These are phyloP conservation scores for Lissonota sp. DNA, from an alignment of 2,888 invertebrate genomes.

Conservation along the genomic window DNA sequence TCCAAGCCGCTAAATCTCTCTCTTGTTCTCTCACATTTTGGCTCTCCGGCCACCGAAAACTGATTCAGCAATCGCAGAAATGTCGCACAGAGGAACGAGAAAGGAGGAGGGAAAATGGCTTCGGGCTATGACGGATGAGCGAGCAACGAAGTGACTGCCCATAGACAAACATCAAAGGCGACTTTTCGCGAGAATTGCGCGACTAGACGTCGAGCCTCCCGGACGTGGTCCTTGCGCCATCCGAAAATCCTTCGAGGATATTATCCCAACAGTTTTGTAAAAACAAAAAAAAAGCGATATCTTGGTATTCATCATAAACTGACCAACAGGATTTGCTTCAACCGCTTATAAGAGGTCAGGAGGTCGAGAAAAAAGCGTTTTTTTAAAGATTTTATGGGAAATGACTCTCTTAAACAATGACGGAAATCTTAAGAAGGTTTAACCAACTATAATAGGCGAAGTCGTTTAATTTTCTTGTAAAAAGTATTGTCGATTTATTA, in stretches of 20 bases:
- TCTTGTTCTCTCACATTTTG: conserved; percentile 1
- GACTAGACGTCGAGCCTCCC: conserved; percentile 15
- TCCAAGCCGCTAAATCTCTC: background rate
- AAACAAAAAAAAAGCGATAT: background rate
- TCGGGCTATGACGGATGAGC: conserved; percentile 63
- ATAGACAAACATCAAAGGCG: conserved; percentile 61
- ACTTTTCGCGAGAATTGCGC: conserved; percentile 56
- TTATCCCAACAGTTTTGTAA: conserved; percentile 43
- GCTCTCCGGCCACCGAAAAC: conserved; percentile 39
- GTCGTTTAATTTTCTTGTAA: too few species aligned
- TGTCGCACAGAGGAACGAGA: conserved; percentile 41
- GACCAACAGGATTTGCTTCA: conserved; percentile 24
- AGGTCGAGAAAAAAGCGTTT: too few species aligned
- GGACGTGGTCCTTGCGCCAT: background rate
- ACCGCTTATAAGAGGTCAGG: background rate
- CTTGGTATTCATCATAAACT: conserved; percentile 10
- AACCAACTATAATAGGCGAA: too few species aligned
- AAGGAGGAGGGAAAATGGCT: conserved; percentile 26
- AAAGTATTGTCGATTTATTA: too few species aligned
- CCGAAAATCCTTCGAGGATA: conserved; percentile 40
- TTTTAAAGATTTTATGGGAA: too few species aligned
- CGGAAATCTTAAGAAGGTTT: too few species aligned
- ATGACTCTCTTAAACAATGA: too few species aligned
- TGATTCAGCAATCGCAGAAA: conserved; percentile 66
- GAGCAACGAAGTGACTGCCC: conserved; percentile 47